Conservation (phyloP, 92 coral and sea anemone species). For the Metridium senile region DNA sequence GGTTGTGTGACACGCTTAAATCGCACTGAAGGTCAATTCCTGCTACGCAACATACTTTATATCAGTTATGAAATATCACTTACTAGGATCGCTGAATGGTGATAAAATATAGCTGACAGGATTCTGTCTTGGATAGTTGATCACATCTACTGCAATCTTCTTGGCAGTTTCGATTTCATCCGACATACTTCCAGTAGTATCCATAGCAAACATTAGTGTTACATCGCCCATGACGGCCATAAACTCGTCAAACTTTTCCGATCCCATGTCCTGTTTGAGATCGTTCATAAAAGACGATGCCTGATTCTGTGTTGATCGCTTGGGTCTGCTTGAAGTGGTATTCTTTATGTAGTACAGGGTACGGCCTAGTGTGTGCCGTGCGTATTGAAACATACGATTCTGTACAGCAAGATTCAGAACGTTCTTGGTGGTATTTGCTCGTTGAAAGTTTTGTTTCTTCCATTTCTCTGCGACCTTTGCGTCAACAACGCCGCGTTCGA, state of each 20-base stretch:
- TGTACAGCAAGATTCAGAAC: conserved; percentile 37
- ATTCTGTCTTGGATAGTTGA: conserved; percentile 50
- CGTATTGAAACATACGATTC: conserved; percentile 51
- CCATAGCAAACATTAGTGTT: conserved; percentile 85
- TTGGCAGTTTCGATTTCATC: conserved; percentile 75
- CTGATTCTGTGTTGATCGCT: conserved; percentile 52
- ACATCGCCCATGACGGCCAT: conserved; percentile 93
- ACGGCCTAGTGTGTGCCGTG: conserved; percentile 59
- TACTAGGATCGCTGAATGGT: conserved; percentile 88
- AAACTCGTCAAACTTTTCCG: conserved; percentile 64
- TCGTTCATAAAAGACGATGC: conserved; percentile 59
- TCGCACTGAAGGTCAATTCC: no score
- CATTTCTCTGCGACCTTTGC: conserved; percentile 43
- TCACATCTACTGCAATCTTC: conserved; percentile 76
- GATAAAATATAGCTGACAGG: conserved; percentile 86
- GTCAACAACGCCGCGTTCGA: conserved; percentile 76
- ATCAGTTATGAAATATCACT: background rate
- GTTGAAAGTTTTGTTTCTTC: no score
- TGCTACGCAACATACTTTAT: background rate
- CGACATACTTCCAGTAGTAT: conserved; percentile 87
- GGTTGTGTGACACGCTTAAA: no score
- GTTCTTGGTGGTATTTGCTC: no score
- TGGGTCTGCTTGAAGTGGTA: background rate
- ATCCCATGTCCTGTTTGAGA: conserved; percentile 63
- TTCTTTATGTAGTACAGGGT: conserved; percentile 43